These are phyloP conservation scores for Erebia epiphron DNA, from an alignment of 2,888 invertebrate genomes.

Conservation along the genomic window DNA sequence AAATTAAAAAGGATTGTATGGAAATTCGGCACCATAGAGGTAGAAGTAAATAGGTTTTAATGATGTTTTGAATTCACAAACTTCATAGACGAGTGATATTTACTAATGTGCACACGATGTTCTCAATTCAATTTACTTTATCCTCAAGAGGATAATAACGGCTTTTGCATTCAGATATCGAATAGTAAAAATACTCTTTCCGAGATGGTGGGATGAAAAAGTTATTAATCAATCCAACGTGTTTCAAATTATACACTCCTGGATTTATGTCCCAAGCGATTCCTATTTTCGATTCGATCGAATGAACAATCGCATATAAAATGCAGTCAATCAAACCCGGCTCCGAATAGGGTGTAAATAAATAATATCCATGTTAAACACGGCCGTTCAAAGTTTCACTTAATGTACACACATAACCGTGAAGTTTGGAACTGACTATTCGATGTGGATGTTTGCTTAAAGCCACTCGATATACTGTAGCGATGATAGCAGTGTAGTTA, in stretches of 20 bases:
- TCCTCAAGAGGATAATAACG: too few relatives aligned
- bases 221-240: conserved; percentile 8
- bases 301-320: conserved; percentile 39
- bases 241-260: conserved; percentile 11
- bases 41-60: too few relatives aligned
- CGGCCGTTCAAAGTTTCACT: conserved; percentile 33
- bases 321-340: conserved; percentile 39
- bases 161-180: too few relatives aligned
- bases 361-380: conserved; percentile 37
- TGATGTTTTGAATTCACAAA: too few relatives aligned
- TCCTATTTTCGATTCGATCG: conserved; percentile 27
- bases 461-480: background rate
- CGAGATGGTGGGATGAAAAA: too few relatives aligned
- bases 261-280: conserved; percentile 33
- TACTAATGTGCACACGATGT: too few relatives aligned
- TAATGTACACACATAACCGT: conserved; percentile 26
- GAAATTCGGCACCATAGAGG: too few relatives aligned
- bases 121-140: too few relatives aligned
- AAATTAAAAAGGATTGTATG: too few relatives aligned
- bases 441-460: background rate
- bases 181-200: too few relatives aligned
- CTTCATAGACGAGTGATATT: too few relatives aligned
- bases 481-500: too few relatives aligned
- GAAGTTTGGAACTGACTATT: conserved; percentile 1
- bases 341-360: conserved; percentile 37